These are phyloP conservation scores for Xestobium rufovillosum DNA, from an alignment of 2,888 invertebrate species.

Conservation along the genomic window DNA sequence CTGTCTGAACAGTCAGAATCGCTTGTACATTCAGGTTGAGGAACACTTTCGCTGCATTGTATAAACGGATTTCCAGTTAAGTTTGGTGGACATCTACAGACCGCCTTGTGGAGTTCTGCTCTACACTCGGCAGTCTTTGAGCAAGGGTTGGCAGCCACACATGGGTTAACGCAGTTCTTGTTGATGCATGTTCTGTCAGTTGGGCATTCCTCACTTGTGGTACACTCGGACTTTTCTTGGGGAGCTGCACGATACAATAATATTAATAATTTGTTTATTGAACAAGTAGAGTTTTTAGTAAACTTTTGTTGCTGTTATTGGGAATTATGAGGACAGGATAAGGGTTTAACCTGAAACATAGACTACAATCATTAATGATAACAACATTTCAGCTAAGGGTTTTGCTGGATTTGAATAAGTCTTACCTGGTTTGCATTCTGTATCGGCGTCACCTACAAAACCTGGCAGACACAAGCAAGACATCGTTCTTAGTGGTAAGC, in stretches of 20 bases:
- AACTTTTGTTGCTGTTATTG: constrained; percentile 19
- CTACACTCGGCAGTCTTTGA: constrained; percentile 72
- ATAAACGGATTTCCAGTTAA: constrained; percentile 73
- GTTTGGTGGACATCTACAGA: constrained; percentile 68
- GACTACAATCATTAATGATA: constrained; percentile 12
- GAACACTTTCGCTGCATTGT: constrained; percentile 57
- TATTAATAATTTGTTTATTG: constrained; percentile 19
- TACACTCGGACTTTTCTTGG: constrained; percentile 55
- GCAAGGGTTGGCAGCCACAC: constrained; percentile 61
- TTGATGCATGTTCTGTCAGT: constrained; percentile 64
- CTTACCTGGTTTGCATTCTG: constrained; percentile 74
- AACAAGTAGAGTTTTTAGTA: not conserved
- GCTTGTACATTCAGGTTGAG: constrained; percentile 59
- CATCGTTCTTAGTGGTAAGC: constrained; percentile 79
- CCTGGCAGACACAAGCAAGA: constrained; percentile 79
- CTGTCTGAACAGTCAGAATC: constrained; percentile 71
- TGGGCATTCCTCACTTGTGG: constrained; percentile 63
- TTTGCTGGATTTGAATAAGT: too few relatives aligned
- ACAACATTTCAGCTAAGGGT: constrained; percentile 3
- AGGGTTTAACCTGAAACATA: constrained; percentile 19
- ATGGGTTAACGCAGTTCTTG: constrained; percentile 70
- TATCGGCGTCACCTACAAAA: constrained; percentile 77
- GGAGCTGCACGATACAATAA: constrained; percentile 32
- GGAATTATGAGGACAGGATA: constrained; percentile 5
- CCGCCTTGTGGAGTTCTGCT: constrained; percentile 66